Percentiles rank a stretch among this genome's conserved stretches.
phyloP scores from a whole-genome alignment of 2,113 vertebrate genomes.

The Tretioscincus oriximinensis region DNA sequence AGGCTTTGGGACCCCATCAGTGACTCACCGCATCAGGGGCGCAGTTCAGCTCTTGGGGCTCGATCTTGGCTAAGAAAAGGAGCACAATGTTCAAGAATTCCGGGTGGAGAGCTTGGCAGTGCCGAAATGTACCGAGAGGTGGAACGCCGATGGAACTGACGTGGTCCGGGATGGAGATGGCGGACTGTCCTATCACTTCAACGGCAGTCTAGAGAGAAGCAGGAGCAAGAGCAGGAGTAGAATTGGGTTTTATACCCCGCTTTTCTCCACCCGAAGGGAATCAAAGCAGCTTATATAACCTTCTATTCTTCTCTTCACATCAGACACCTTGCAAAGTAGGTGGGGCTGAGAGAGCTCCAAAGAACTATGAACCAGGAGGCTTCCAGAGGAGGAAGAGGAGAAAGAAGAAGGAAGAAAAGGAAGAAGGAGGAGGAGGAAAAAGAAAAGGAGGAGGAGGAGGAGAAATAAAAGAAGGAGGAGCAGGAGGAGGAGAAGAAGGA shows the following conservation, averaged over 20 bases:
- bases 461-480: too few species aligned
- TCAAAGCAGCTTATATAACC: too few species aligned
- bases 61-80: slow-evolving; percentile 1
- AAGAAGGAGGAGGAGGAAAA: too few species aligned
- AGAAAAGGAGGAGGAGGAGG: too few species aligned
- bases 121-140: not conserved
- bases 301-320: too few species aligned
- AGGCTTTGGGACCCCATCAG: rapidly evolving
- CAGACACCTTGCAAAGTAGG: too few species aligned
- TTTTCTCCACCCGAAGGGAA: too few species aligned
- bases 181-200: slow-evolving; percentile 37
- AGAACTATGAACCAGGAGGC: not conserved
- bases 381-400: too few species aligned
- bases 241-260: too few species aligned
- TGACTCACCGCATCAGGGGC: slow-evolving; percentile 6
- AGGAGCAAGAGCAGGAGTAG: rapidly evolving
- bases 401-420: too few species aligned
- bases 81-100: not conserved
- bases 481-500: too few species aligned
- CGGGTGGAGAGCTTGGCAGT: slow-evolving; percentile 23
- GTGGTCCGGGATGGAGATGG: slow-evolving; percentile 36
- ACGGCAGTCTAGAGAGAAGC: slow-evolving; percentile 27
- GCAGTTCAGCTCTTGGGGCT: slow-evolving; percentile 4
- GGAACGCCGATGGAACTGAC: slow-evolving; percentile 21
- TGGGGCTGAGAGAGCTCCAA: too few species aligned